Conservation (phyloP, 2,797 vertebrate genomes). For the Semaprochilodus insignis region DNA sequence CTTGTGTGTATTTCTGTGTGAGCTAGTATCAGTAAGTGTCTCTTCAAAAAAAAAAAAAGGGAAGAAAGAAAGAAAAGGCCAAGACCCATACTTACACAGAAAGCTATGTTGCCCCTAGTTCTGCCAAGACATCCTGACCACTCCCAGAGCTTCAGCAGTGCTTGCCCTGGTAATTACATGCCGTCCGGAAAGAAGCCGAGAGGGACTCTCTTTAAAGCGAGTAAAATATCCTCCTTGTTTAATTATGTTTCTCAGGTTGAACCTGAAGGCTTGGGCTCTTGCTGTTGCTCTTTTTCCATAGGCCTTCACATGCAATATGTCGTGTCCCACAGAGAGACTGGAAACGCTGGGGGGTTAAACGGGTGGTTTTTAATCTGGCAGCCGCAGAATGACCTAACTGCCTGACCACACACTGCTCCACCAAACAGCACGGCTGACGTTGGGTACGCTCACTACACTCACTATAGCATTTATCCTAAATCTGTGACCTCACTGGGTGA, state of each 20-base stretch:
- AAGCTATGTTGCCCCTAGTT: constrained; percentile 71
- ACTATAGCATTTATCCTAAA: constrained; percentile 70
- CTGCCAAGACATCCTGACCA: constrained; percentile 73
- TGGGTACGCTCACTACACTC: constrained; percentile 52
- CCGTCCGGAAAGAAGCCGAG: constrained; percentile 71
- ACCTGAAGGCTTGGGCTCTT: constrained; percentile 68
- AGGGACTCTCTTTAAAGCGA: constrained; percentile 72
- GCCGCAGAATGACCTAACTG: constrained; percentile 68
- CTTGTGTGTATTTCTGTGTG: constrained; percentile 54
- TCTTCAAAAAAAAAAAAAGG: constrained; percentile 43
- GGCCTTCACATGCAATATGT: constrained; percentile 61
- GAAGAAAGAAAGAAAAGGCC: constrained; percentile 42
- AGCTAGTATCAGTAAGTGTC: constrained; percentile 64
- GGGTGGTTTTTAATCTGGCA: constrained; percentile 54
- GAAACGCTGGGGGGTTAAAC: constrained; percentile 58
- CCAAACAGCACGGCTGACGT: constrained; percentile 65
- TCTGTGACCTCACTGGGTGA: constrained; percentile 68
- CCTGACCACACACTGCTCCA: constrained; percentile 70
- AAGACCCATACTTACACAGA: constrained; percentile 66
- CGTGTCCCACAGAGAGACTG: constrained; percentile 69
- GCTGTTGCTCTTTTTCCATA: constrained; percentile 70
- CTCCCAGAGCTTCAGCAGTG: constrained; percentile 72
- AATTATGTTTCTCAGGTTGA: constrained; percentile 75
- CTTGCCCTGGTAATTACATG: constrained; percentile 75
- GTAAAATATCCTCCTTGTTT: constrained; percentile 75